Conservation (phyloP, 2,113 vertebrate species). For the Ranitomeya variabilis region DNA sequence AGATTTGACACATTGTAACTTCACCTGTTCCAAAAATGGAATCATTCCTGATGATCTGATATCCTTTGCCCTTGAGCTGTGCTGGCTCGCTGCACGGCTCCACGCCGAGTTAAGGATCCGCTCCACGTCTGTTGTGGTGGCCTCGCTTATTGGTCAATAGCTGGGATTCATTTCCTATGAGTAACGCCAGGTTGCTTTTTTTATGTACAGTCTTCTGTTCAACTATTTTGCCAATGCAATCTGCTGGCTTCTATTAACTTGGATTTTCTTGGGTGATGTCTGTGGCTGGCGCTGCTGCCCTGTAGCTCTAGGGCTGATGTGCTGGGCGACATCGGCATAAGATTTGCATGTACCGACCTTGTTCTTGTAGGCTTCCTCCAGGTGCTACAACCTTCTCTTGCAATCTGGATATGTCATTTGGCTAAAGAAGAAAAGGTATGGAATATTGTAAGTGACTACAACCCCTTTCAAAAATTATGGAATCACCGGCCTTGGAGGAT, state of each 20-base stretch:
- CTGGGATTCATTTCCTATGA: conserved; percentile 4
- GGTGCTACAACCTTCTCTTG: not conserved
- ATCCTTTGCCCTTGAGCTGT: conserved; percentile 25
- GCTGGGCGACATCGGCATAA: not conserved
- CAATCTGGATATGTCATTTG: not conserved
- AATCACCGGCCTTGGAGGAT: no score
- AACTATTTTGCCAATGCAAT: not conserved
- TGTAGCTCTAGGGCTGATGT: not conserved
- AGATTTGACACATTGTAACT: conserved; percentile 45
- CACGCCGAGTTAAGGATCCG: not conserved
- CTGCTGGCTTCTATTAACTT: not conserved
- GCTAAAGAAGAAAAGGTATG: no score
- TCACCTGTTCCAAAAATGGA: conserved; percentile 39
- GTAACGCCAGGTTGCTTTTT: not conserved
- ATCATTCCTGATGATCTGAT: conserved; percentile 29
- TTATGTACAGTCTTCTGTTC: not conserved
- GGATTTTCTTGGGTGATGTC: not conserved
- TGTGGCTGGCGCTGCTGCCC: not conserved
- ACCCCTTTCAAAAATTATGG: no score
- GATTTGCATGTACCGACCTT: not conserved
- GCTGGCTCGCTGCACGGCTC: not conserved
- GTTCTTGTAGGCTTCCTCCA: not conserved
- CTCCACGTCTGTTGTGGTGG: conserved; percentile 31
- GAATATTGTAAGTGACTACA: no score
- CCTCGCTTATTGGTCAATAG: not conserved